These are phyloP conservation scores for Gymnothorax reevesii DNA, from an alignment of 2,797 vertebrate species.

Conservation along the genomic window DNA sequence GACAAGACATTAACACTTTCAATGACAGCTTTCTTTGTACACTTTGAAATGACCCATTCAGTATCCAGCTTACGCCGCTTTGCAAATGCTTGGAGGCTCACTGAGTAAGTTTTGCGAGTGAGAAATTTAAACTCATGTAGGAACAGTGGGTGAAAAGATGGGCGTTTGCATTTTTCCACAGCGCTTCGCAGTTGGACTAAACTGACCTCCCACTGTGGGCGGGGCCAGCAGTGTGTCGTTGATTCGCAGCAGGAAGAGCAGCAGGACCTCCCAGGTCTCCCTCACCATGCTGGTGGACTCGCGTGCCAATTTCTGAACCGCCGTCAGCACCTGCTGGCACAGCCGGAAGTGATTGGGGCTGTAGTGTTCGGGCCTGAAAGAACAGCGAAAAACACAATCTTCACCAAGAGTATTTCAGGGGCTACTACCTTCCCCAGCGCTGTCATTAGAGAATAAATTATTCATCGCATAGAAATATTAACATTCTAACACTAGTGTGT, in stretches of 20 bases:
- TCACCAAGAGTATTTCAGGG: not conserved
- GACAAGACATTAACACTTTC: not conserved
- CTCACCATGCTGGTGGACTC: slow-evolving; percentile 81
- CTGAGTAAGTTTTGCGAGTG: not conserved
- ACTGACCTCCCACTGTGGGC: slow-evolving; percentile 85
- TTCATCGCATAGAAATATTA: too few species aligned
- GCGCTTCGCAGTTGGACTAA: not conserved
- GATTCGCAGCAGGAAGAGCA: slow-evolving; percentile 90
- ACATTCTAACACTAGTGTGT: too few species aligned
- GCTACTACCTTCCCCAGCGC: too few species aligned
- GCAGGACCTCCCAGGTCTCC: slow-evolving; percentile 92
- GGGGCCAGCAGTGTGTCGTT: slow-evolving; percentile 85
- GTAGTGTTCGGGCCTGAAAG: slow-evolving; percentile 79
- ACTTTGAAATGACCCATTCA: not conserved
- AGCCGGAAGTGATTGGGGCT: slow-evolving; percentile 80
- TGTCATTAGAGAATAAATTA: too few species aligned
- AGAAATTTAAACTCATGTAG: not conserved
- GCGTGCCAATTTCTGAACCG: slow-evolving; percentile 86
- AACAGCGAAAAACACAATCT: not conserved
- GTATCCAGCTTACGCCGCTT: not conserved
- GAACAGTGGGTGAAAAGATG: not conserved
- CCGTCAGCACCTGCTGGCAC: slow-evolving; percentile 86
- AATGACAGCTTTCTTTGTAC: not conserved
- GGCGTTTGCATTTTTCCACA: not conserved
- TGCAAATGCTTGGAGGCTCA: not conserved